A percentile compares a stretch with the other conserved stretches of the same genome.
These are phyloP conservation scores for Sarcophaga rosellei DNA, from an alignment of 2,888 invertebrate species.

Conservation along the genomic window DNA sequence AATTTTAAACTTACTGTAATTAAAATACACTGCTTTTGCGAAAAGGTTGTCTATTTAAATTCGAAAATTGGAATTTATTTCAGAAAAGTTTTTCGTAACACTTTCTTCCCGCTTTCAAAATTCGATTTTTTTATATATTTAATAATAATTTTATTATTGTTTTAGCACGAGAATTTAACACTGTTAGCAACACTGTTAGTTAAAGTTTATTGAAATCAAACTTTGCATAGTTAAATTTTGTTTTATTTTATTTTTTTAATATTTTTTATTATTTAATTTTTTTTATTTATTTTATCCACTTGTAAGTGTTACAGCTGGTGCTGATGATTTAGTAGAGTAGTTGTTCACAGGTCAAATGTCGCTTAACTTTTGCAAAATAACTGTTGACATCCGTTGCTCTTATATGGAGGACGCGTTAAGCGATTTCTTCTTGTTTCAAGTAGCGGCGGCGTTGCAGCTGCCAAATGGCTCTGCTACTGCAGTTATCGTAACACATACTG, in stretches of 20 bases:
- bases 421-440: constrained; percentile 47
- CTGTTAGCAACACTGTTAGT: not conserved
- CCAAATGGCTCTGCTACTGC: constrained; percentile 10
- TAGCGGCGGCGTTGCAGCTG: constrained; percentile 39
- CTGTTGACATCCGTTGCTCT: constrained; percentile 74
- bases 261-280: not conserved
- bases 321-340: constrained; percentile 2
- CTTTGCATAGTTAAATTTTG: not conserved
- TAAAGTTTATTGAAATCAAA: not conserved
- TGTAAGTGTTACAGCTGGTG: not conserved
- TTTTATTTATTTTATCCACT: constrained; percentile 8
- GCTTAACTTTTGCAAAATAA: constrained; percentile 79
- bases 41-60: not conserved
- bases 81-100: not conserved
- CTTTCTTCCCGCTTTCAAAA: not conserved
- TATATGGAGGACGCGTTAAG: constrained; percentile 73
- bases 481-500: constrained; percentile 49
- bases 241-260: not conserved
- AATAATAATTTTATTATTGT: not conserved
- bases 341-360: constrained; percentile 79
- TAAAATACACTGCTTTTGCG: constrained; percentile 3
- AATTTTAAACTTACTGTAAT: constrained; percentile 11
- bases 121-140: not conserved
- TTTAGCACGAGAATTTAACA: not conserved
- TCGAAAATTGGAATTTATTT: constrained; percentile 2